Evolutionary conservation across 2,797 vertebrate genomes (phyloP), one percentile per base, ranked within the genome.

Genomic region (Pseudochirops cupreus): DNA sequence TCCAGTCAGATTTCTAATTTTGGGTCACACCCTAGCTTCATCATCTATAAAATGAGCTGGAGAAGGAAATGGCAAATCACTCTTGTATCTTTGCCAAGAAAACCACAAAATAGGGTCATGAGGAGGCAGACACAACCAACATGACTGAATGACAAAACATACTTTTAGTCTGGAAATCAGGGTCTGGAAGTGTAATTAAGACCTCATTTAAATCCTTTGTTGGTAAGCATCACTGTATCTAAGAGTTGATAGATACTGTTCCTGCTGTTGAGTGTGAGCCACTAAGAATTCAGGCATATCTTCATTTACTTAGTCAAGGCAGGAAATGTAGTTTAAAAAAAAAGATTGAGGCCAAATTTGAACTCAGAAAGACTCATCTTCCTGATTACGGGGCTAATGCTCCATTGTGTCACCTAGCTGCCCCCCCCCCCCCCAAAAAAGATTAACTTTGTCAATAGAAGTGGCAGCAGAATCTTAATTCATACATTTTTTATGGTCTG

Each of bases 241-340:
- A 90, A 54, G 14, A 29, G 24, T 13, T n/a, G 18, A 92, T 33
- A 21, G 33, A 96, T 54, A 92, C 5, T 0, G 95, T 95, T 62
- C 56, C 29, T 62, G 59, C 31, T 62, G 10, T 62, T 92, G 55
- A 10, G 4, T 90, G 39, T 29, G 31, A 74, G 56, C n/a, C 54
- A 58, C 4, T 4, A 56, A 62, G 50, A 92, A 31, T 28, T 93
- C 53, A 87, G n/a, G 50, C 87, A 46, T 39, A 52, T 92, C 92
- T 56, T 91, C 14, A 58, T 92, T 93, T 93, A 28, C 57, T 89
- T 11, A n/a, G 7, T 97, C 58, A 93, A 87, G 46, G 31, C 82
- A 56, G 90, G 21, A 56, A 39, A 62, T 92, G 95, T 95, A 12
- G 46, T 87, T 94, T 96, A 92, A 74, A 14, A 28, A 57, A 57